phyloP scores from a whole-genome alignment of 2,797 vertebrate species.

The Chloroceryle amazona region DNA sequence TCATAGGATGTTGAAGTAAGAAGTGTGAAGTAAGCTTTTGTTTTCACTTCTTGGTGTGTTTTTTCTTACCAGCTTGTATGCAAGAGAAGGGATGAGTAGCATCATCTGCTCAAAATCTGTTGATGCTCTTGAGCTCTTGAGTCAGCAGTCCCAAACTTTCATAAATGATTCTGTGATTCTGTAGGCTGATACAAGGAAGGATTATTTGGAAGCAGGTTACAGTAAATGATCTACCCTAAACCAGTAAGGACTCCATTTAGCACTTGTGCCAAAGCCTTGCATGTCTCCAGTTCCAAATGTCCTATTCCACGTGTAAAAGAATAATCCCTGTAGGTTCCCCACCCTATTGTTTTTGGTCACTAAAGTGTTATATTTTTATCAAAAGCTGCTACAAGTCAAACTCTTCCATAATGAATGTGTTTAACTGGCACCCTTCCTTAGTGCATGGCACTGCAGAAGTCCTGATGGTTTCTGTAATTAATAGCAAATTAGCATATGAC shows the following conservation, averaged over 20 bases:
- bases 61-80: not conserved
- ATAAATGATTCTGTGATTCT: not conserved
- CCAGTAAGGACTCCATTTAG: not conserved
- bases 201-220: not conserved
- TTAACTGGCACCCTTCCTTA: not conserved
- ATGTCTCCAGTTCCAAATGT: fast-evolving
- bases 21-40: not conserved
- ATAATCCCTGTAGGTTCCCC: not conserved
- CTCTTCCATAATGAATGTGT: not conserved
- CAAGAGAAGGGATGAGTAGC: not conserved
- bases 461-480: conserved; percentile 63
- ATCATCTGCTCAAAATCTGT: not conserved
- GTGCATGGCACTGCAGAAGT: not conserved
- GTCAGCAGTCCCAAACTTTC: not conserved
- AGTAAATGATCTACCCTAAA: not conserved
- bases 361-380: not conserved
- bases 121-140: not conserved
- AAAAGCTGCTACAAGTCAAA: not conserved
- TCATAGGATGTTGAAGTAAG: not conserved
- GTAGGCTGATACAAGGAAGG: not conserved
- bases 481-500: conserved; percentile 50
- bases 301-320: not conserved
- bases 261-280: not conserved
- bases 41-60: not conserved
- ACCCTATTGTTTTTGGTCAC: not conserved